Conservation (phyloP, 2,888 invertebrate genomes). For the Lasioglossum malachurum region DNA sequence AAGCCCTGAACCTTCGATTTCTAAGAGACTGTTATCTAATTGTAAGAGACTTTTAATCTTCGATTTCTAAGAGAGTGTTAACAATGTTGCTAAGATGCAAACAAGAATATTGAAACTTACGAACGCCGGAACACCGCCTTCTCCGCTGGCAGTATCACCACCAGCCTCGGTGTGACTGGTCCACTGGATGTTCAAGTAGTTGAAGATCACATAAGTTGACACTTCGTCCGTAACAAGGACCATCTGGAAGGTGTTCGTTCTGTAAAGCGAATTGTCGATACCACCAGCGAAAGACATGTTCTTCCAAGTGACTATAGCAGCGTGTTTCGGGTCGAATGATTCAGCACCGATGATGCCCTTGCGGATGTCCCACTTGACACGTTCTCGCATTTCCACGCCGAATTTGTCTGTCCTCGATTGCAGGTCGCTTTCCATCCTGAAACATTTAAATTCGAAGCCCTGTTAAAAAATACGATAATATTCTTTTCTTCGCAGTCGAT, state of each 20-base stretch:
- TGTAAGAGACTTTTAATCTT: not conserved
- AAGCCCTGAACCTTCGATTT: no score
- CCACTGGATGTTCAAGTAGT: conserved; percentile 96
- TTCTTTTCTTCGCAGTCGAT: not conserved
- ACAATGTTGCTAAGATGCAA: not conserved
- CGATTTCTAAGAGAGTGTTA: not conserved
- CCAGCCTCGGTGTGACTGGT: conserved; percentile 96
- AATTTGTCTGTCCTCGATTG: conserved; percentile 91
- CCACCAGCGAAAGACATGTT: conserved; percentile 97
- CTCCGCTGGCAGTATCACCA: conserved; percentile 94
- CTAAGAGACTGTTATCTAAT: no score
- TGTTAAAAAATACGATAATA: not conserved
- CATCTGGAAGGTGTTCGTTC: conserved; percentile 98
- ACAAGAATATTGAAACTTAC: conserved; percentile 87
- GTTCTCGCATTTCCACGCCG: conserved; percentile 94
- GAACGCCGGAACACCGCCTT: conserved; percentile 94
- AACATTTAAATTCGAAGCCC: not conserved
- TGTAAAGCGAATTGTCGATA: conserved; percentile 90
- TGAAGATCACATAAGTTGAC: conserved; percentile 97
- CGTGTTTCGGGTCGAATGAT: conserved; percentile 96
- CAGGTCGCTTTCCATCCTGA: conserved; percentile 89
- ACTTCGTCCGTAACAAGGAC: conserved; percentile 97
- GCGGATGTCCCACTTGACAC: conserved; percentile 95
- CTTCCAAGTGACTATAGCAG: conserved; percentile 97
- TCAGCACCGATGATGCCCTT: conserved; percentile 96